These are phyloP conservation scores for Drosophila novamexicana DNA, from an alignment of 1,140 invertebrate genomes.

Conservation along the genomic window DNA sequence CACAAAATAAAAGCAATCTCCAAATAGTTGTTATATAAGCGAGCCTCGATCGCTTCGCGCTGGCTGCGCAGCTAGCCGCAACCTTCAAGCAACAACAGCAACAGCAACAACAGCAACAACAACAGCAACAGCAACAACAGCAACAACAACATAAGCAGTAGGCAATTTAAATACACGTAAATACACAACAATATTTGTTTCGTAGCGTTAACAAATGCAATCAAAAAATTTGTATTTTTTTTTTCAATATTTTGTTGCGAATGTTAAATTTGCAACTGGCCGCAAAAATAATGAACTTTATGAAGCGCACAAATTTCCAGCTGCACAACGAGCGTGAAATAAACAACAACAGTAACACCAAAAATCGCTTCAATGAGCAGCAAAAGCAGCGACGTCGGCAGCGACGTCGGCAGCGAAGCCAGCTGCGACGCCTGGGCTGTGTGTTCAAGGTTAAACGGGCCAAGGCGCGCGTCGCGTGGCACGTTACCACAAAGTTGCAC, in stretches of 20 bases:
- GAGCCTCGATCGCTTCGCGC: neutral
- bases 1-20: conserved; percentile 23
- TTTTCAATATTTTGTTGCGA: conserved; percentile 43
- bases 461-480: conserved; percentile 16
- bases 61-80: conserved; percentile 49
- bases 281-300: conserved; percentile 42
- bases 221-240: conserved; percentile 35
- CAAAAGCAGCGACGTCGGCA: conserved; percentile 12
- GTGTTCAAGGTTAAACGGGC: conserved; percentile 60
- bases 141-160: neutral
- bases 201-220: conserved; percentile 24
- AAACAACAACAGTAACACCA: conserved; percentile 35
- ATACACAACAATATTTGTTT: conserved; percentile 24
- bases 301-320: conserved; percentile 52
- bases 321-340: conserved; percentile 42
- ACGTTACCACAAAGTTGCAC: neutral
- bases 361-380: conserved; percentile 65
- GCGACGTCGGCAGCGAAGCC: neutral
- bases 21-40: conserved; percentile 52
- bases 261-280: conserved; percentile 42
- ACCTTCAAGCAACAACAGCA: conserved; percentile 53
- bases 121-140: neutral
- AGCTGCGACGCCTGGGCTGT: neutral
- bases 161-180: conserved; percentile 30
- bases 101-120: conserved; percentile 36